phyloP scores from a whole-genome alignment of 2,888 invertebrate genomes.

The Tanytarsus gracilentus region DNA sequence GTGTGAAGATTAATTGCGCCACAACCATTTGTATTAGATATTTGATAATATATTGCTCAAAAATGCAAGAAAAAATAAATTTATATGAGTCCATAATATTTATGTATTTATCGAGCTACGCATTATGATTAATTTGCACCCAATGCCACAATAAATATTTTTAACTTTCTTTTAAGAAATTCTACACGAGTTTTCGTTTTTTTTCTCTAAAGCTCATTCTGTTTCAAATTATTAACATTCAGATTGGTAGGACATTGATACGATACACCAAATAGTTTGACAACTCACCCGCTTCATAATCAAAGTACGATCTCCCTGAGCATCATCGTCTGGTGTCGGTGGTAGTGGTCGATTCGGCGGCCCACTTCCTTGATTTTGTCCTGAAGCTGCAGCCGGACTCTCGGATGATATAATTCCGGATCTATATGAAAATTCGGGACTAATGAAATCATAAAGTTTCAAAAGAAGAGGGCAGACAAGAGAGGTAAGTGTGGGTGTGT shows the following conservation, averaged over 20 bases:
- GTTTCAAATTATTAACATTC: too few relatives aligned
- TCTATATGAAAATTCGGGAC: slow-evolving; percentile 77
- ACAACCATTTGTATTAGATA: slow-evolving; percentile 29
- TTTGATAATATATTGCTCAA: slow-evolving; percentile 15
- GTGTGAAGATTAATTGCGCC: slow-evolving; percentile 27
- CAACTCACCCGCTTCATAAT: slow-evolving; percentile 83
- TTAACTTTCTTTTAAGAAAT: too few relatives aligned
- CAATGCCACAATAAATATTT: too few relatives aligned
- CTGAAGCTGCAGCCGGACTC: slow-evolving; percentile 39
- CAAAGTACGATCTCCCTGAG: slow-evolving; percentile 73
- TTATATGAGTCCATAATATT: too few relatives aligned
- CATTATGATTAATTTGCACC: too few relatives aligned
- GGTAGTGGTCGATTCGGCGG: slow-evolving; percentile 89
- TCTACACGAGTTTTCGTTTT: too few relatives aligned
- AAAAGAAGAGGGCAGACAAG: slow-evolving; percentile 31
- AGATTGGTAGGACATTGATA: not conserved
- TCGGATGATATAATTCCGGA: slow-evolving; percentile 55
- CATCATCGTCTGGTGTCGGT: slow-evolving; percentile 80
- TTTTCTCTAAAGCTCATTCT: too few relatives aligned
- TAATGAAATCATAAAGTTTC: slow-evolving; percentile 42
- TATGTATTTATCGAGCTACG: too few relatives aligned
- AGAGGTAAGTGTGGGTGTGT: slow-evolving; percentile 29
- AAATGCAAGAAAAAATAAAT: not conserved
- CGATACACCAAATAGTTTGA: not conserved
- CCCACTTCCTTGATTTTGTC: slow-evolving; percentile 49